Evolutionary conservation across 2,113 vertebrate genomes (phyloP), one percentile per base, ranked within the genome.

Genomic region (Tragelaphus imberbis): DNA sequence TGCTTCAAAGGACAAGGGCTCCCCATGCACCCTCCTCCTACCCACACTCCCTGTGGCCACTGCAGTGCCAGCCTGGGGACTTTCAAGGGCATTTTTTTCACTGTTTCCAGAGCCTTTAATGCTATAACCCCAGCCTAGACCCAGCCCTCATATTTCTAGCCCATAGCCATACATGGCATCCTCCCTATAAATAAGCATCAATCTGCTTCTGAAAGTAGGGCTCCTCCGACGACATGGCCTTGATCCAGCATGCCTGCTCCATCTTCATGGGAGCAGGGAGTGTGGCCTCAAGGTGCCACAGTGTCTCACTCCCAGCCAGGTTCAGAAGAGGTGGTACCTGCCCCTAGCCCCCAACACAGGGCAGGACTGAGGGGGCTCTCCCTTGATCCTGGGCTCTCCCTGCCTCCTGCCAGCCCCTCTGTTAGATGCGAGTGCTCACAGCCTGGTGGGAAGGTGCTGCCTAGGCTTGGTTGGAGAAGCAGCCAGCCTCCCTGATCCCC

Each of bases 311-410:
- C 56, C 13, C 49, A 23, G 23, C 77, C 56, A 58, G 77, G 28
- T 40, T 87, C 71, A 84, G 63, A 51, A 9, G 21, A 28, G 55
- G 49, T 0, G 3, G 23, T 30, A 27, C 47, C 28, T 12, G 1
- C 44, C 75, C 79, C 77, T 30, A 4, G 7, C 9, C 28, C 58
- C 27, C n/a, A 30, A 7, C 56, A 33, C 0, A 1, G 1, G 7
- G 61, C 19, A 9, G 4, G 19, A 21, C 28, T 53, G 63, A 5
- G 17, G 15, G 6, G 11, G 15, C 17, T 85, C 23, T 27, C 55
- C 59, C 27, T 86, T 49, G 25, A 59, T 21, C 30, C 77, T 40
- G 5, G 17, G 13, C n/a, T 81, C 27, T 21, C 75, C n/a, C 49
- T 25, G 63, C 61, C 82, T 79, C n/a, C 81, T 58, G 21, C 49